Conservation (phyloP, 2,888 invertebrate genomes). For the Theristus sp. region DNA sequence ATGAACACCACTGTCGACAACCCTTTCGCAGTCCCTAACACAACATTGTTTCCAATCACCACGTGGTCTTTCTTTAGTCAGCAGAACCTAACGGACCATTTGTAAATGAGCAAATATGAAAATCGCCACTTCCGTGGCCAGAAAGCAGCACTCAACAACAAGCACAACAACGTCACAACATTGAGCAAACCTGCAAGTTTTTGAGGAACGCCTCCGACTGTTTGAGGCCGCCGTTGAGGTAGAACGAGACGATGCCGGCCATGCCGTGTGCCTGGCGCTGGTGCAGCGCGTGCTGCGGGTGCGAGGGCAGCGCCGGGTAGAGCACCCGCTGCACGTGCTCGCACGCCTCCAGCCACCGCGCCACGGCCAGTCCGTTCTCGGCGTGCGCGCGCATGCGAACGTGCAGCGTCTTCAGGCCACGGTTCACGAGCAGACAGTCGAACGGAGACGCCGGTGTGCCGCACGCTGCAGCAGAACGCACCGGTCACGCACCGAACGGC, state of each 20-base stretch:
- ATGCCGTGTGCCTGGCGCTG: conserved; percentile 63
- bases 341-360: conserved; percentile 59
- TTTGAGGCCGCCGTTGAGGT: conserved; percentile 53
- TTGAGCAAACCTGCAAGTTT: conserved; percentile 40
- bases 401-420: conserved; percentile 73
- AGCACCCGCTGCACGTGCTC: conserved; percentile 21
- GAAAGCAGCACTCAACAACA: no score
- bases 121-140: no score
- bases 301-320: conserved; percentile 49
- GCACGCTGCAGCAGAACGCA: conserved; percentile 45
- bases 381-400: conserved; percentile 76
- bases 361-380: conserved; percentile 54
- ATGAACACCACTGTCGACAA: no score
- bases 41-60: no score
- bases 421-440: conserved; percentile 76
- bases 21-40: no score
- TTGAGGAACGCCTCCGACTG: conserved; percentile 55
- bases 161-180: neutral
- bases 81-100: no score
- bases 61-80: no score
- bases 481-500: no score
- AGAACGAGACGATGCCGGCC: conserved; percentile 79
- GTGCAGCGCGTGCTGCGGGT: conserved; percentile 63
- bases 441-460: conserved; percentile 88
- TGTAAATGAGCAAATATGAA: no score